These are phyloP conservation scores for Felis chaus DNA, from an alignment of 2,113 vertebrate species.

Conservation along the genomic window DNA sequence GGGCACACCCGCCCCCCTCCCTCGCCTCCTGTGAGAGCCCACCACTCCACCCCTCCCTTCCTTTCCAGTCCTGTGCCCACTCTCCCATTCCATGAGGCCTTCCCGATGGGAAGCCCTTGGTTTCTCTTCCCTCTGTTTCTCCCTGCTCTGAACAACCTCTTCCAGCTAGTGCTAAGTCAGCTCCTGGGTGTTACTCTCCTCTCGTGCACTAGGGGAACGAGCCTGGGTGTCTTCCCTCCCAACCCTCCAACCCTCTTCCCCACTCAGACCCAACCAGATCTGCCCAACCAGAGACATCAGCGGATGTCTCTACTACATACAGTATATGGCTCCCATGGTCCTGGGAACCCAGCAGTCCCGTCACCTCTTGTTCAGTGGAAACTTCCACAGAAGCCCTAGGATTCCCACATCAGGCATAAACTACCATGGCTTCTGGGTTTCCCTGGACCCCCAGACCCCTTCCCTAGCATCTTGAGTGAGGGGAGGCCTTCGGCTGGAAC, in stretches of 20 bases:
- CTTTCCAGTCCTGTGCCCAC: not conserved
- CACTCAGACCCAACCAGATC: not conserved
- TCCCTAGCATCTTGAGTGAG: not conserved
- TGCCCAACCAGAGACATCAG: too few relatives aligned
- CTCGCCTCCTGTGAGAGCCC: not conserved
- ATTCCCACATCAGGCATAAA: not conserved
- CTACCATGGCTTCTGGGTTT: not conserved
- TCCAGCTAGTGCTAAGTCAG: not conserved
- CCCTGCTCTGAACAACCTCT: not conserved
- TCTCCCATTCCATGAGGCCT: not conserved
- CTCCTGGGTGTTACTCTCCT: not conserved
- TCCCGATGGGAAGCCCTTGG: not conserved
- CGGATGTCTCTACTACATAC: not conserved
- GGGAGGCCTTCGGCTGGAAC: too few relatives aligned
- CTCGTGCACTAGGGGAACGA: not conserved
- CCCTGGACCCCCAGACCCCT: not conserved
- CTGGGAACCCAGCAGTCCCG: not conserved
- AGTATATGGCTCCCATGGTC: not conserved
- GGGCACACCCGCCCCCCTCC: too few relatives aligned
- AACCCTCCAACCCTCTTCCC: not conserved
- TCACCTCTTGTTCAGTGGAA: not conserved
- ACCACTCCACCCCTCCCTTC: not conserved
- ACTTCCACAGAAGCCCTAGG: not conserved
- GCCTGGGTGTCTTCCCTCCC: not conserved
- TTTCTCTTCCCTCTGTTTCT: not conserved